A percentile compares a stretch with the other conserved stretches of the same genome.
Conservation (phyloP, 2,113 vertebrate species). For the Platysternon megacephalum region DNA sequence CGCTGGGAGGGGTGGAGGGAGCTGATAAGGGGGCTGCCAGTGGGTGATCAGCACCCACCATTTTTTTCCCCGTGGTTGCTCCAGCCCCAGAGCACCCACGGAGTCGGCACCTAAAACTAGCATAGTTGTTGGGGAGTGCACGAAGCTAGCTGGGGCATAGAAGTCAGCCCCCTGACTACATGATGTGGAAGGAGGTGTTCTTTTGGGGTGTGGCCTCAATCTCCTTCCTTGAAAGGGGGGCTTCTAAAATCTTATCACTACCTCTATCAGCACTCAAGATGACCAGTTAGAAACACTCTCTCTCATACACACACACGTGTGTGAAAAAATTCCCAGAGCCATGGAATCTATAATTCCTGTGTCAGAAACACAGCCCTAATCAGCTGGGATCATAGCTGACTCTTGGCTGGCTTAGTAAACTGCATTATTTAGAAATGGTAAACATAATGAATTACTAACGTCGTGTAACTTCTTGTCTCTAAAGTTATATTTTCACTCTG, state of each 20-base stretch:
- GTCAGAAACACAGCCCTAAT: background rate
- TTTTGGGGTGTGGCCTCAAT: background rate
- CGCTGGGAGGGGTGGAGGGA: too few species aligned
- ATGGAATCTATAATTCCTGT: background rate
- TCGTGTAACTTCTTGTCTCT: background rate
- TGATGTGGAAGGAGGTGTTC: background rate
- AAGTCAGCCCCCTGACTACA: background rate
- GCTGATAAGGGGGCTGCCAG: too few species aligned
- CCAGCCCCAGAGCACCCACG: too few species aligned
- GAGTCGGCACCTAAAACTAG: too few species aligned
- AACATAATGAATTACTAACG: conserved; percentile 46
- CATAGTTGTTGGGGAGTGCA: background rate
- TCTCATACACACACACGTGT: accelerated
- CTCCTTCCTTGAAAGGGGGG: background rate
- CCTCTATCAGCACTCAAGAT: background rate
- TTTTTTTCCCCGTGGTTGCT: too few species aligned
- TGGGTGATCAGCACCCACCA: too few species aligned
- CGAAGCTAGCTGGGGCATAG: background rate
- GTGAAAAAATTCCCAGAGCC: background rate
- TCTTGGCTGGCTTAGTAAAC: background rate
- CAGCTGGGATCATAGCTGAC: background rate
- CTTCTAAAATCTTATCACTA: background rate
- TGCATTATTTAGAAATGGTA: conserved; percentile 12
- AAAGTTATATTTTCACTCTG: conserved; percentile 28
- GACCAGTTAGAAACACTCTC: background rate